Percentiles rank a stretch among this genome's conserved stretches.
These are phyloP conservation scores for Tenebrio molitor DNA, from an alignment of 1,140 invertebrate genomes.

Conservation along the genomic window DNA sequence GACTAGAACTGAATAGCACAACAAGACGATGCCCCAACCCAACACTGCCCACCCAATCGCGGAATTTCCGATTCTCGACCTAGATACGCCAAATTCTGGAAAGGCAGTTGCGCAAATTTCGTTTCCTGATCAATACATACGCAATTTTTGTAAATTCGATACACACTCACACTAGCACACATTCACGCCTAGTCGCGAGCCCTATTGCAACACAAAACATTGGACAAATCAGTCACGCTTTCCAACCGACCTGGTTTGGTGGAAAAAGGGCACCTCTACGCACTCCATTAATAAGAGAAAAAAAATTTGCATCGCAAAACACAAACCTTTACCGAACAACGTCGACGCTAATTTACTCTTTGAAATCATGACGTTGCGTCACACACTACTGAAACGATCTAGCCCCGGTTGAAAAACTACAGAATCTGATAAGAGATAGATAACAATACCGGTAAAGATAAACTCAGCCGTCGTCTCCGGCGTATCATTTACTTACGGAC, in stretches of 20 bases:
- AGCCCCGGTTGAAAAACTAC: neutral
- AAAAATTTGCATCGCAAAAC: neutral
- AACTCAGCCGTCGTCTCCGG: neutral
- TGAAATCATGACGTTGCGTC: conserved; percentile 4
- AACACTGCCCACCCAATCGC: too few relatives aligned
- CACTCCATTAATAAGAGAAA: neutral
- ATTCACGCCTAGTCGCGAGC: neutral
- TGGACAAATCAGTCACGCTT: neutral
- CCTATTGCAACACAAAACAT: too few relatives aligned
- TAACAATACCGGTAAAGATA: conserved; percentile 7
- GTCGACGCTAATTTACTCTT: neutral
- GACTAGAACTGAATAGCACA: too few relatives aligned
- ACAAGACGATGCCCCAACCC: too few relatives aligned
- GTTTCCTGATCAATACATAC: neutral
- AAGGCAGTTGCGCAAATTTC: too few relatives aligned
- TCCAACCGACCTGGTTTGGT: neutral
- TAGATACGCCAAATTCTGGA: too few relatives aligned
- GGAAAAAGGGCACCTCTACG: neutral
- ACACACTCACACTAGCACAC: neutral
- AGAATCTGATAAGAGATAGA: conserved; percentile 10
- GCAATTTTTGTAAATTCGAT: neutral
- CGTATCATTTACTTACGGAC: conserved; percentile 10
- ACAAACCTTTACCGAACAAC: conserved; percentile 4
- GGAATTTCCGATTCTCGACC: too few relatives aligned
- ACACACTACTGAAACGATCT: conserved; percentile 5